Evolutionary conservation across 2,797 vertebrate species (phyloP).

Genomic region (Sebastes elongatus): DNA sequence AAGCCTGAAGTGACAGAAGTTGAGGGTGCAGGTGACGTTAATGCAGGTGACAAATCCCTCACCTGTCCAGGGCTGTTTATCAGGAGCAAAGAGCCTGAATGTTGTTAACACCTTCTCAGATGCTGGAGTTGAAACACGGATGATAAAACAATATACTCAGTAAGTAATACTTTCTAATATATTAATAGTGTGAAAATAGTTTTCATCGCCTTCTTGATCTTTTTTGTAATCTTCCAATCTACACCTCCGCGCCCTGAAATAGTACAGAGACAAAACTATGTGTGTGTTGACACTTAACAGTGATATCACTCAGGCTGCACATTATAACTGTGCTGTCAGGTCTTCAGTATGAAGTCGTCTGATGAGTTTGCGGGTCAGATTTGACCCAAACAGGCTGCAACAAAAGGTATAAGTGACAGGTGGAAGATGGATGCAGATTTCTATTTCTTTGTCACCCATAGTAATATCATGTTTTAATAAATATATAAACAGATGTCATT

Average conservation of each 20-base stretch:
- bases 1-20: constrained; percentile 18
- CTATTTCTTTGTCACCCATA: background rate
- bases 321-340: no score
- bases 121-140: background rate
- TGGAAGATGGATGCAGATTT: no score
- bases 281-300: background rate
- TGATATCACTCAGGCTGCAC: background rate
- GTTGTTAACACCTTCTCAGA: background rate
- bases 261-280: background rate
- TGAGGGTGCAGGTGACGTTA: background rate
- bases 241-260: background rate
- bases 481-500: fast-evolving
- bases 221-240: background rate
- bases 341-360: background rate
- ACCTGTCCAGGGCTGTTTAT: background rate
- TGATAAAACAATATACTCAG: background rate
- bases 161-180: background rate
- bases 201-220: background rate
- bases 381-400: no score
- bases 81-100: background rate
- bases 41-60: constrained; percentile 24
- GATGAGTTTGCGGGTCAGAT: no score
- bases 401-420: no score
- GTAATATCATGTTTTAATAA: background rate
- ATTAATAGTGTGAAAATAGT: background rate